These are phyloP conservation scores for Lineus longissimus DNA, from an alignment of 1,140 invertebrate species.

Conservation along the genomic window DNA sequence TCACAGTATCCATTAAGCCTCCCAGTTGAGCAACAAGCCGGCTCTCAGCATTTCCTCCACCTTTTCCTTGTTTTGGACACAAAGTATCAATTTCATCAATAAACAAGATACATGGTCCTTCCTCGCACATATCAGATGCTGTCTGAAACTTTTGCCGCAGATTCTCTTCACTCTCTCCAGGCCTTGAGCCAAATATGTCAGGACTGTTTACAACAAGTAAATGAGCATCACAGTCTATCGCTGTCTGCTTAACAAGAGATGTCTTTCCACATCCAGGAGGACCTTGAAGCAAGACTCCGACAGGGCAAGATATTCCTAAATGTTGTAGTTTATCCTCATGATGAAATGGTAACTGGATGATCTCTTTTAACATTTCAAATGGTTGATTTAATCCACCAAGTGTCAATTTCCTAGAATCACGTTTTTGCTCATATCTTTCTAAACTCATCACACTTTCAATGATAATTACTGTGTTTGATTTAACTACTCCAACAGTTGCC, in stretches of 20 bases:
- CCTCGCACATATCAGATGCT: slow-evolving; percentile 27
- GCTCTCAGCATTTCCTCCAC: slow-evolving; percentile 17
- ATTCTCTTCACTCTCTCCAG: slow-evolving; percentile 42
- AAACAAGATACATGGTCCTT: slow-evolving; percentile 43
- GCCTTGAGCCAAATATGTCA: slow-evolving; percentile 35
- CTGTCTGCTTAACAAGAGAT: slow-evolving; percentile 33
- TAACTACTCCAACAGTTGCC: slow-evolving; percentile 17
- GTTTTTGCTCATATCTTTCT: slow-evolving; percentile 26
- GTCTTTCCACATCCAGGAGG: slow-evolving; percentile 49
- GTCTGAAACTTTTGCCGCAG: slow-evolving; percentile 34
- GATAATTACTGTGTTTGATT: slow-evolving; percentile 18
- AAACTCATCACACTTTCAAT: slow-evolving; percentile 29
- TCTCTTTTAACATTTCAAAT: slow-evolving; percentile 26
- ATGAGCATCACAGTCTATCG: slow-evolving; percentile 26
- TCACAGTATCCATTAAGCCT: slow-evolving; percentile 27
- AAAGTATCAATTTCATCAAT: slow-evolving; percentile 48
- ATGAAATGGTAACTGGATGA: slow-evolving; percentile 25
- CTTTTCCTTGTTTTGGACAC: slow-evolving; percentile 25
- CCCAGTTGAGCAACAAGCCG: slow-evolving; percentile 29
- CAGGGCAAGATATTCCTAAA: slow-evolving; percentile 16
- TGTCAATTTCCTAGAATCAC: neutral
- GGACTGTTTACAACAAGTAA: slow-evolving; percentile 38
- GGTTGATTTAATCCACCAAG: slow-evolving; percentile 33
- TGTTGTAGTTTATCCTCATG: slow-evolving; percentile 12
- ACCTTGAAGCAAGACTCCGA: slow-evolving; percentile 38